phyloP scores from a whole-genome alignment of 2,113 vertebrate genomes.

The Neolamprologus variostigma region DNA sequence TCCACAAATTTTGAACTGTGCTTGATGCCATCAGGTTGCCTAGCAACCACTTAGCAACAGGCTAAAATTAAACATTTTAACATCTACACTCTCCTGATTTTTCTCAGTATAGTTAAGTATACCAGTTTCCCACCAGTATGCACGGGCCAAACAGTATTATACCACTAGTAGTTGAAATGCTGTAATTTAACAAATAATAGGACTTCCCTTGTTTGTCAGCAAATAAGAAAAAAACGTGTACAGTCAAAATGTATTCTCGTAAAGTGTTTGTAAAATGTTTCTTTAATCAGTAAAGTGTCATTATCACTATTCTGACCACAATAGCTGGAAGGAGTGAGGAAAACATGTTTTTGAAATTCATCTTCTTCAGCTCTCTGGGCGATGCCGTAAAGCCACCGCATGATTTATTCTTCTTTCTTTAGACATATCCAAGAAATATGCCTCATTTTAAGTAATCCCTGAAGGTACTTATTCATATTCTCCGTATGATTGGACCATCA shows the following conservation, averaged over 20 bases:
- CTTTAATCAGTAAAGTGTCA: neutral
- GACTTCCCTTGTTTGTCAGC: neutral
- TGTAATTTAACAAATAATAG: neutral
- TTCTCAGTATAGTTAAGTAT: neutral
- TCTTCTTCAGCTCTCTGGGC: slow-evolving; percentile 28
- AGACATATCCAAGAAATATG: slow-evolving; percentile 58
- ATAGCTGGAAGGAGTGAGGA: neutral
- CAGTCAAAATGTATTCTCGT: neutral
- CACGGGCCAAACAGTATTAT: too few relatives aligned
- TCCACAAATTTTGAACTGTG: neutral
- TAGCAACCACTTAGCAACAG: neutral
- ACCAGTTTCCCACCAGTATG: neutral
- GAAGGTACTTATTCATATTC: slow-evolving; percentile 64
- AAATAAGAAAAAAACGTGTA: neutral
- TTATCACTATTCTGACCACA: slow-evolving; percentile 25
- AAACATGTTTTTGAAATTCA: slow-evolving; percentile 44
- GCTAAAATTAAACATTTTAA: neutral
- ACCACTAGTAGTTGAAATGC: neutral
- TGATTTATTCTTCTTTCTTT: slow-evolving; percentile 54
- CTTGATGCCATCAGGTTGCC: neutral
- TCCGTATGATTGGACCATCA: slow-evolving; percentile 65
- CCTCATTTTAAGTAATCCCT: slow-evolving; percentile 56
- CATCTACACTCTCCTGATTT: neutral
- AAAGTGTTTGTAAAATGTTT: neutral
- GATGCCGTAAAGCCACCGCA: slow-evolving; percentile 10